phyloP scores from a whole-genome alignment of 2,113 vertebrate genomes.

The Ardeotis arabs region DNA sequence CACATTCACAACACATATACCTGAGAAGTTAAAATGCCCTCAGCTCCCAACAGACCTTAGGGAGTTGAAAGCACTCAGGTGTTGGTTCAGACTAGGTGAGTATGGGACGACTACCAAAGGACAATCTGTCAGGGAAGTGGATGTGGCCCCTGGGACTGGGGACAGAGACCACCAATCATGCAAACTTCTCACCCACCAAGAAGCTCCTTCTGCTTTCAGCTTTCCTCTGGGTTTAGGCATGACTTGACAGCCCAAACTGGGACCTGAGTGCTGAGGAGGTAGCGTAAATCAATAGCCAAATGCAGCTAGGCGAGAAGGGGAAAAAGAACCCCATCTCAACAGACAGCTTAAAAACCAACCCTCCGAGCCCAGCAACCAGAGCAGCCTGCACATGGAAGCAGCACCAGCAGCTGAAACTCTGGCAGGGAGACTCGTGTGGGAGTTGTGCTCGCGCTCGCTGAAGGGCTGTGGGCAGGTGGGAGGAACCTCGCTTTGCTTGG shows the following conservation, averaged over 20 bases:
- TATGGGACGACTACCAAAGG: background rate
- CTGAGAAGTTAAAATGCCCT: background rate
- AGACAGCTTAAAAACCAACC: background rate
- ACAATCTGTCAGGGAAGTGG: background rate
- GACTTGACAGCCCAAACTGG: background rate
- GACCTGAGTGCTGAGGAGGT: background rate
- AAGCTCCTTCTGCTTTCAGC: background rate
- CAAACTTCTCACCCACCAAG: background rate
- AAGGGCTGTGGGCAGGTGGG: constrained; percentile 55
- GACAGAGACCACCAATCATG: background rate
- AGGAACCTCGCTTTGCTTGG: background rate
- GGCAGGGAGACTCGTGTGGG: constrained; percentile 12
- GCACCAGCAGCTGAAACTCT: constrained; percentile 33
- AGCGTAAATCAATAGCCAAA: background rate
- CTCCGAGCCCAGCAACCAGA: background rate
- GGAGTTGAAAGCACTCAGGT: background rate
- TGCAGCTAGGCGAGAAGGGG: background rate
- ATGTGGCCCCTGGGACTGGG: background rate
- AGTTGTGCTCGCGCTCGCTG: background rate
- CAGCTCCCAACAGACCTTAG: background rate
- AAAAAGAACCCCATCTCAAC: background rate
- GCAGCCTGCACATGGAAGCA: constrained; percentile 6
- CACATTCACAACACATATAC: background rate
- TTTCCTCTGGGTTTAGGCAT: background rate
- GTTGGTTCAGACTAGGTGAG: background rate